Evolutionary conservation across 2,113 vertebrate species (phyloP).

Genomic region (Myotis davidii): DNA sequence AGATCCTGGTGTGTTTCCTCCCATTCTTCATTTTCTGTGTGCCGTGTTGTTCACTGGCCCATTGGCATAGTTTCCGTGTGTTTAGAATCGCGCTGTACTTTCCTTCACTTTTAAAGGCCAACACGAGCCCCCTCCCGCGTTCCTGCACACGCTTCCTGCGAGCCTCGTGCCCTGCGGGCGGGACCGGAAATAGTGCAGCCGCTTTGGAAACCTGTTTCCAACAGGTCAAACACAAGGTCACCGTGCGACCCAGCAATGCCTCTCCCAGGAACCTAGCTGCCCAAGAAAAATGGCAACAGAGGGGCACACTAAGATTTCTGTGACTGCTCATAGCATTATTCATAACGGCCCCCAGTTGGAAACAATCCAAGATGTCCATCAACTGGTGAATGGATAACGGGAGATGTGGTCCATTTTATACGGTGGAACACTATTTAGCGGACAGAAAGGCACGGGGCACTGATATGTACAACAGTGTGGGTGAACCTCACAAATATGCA

Average conservation of each 20-base stretch:
- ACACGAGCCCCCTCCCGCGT: accelerated
- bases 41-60: background rate
- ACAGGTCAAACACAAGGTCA: background rate
- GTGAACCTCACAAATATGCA: background rate
- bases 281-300: background rate
- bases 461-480: accelerated
- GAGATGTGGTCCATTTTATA: accelerated
- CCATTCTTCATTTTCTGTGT: background rate
- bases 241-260: accelerated
- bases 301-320: accelerated
- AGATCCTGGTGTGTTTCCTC: background rate
- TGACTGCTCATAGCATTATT: background rate
- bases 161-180: too few species aligned
- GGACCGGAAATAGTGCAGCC: background rate
- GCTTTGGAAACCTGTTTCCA: background rate
- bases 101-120: background rate
- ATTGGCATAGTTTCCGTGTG: background rate
- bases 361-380: background rate
- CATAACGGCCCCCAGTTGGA: background rate
- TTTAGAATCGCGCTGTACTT: accelerated
- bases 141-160: accelerated
- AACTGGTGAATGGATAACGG: background rate
- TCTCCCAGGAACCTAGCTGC: background rate
- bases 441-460: background rate
- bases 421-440: background rate